Evolutionary conservation across 2,888 invertebrate genomes (phyloP).

Genomic region (Chrysina gloriosa): DNA sequence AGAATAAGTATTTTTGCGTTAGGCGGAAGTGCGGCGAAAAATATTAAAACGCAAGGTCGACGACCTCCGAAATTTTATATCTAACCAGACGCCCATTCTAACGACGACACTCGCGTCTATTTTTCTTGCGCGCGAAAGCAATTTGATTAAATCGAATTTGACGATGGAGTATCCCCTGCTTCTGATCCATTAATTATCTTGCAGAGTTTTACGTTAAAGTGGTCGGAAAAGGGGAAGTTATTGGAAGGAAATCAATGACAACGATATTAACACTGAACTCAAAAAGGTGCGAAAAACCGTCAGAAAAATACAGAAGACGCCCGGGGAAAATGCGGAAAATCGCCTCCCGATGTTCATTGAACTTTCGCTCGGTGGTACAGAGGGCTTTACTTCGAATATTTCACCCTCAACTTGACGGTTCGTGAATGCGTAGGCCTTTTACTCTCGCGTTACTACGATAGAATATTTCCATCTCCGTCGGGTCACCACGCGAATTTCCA

Average conservation of each 20-base stretch:
- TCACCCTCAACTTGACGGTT: constrained; percentile 22
- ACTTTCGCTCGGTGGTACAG: background rate
- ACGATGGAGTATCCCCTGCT: background rate
- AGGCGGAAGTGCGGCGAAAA: constrained; percentile 22
- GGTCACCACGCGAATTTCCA: background rate
- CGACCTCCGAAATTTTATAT: constrained; percentile 7
- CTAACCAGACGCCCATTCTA: background rate
- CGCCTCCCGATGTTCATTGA: constrained; percentile 18
- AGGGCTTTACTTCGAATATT: constrained; percentile 15
- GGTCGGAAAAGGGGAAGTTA: background rate
- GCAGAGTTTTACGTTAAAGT: background rate
- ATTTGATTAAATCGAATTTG: background rate
- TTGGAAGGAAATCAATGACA: background rate
- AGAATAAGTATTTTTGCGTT: constrained; percentile 9
- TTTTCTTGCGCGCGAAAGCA: background rate
- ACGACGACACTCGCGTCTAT: background rate
- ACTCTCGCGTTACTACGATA: constrained; percentile 27
- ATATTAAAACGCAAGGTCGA: constrained; percentile 11
- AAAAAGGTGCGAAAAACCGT: background rate
- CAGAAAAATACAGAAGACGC: background rate
- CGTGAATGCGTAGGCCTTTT: constrained; percentile 30
- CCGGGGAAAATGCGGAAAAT: constrained; percentile 10
- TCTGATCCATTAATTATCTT: background rate
- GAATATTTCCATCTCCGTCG: background rate
- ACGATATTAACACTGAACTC: background rate